phyloP scores from a whole-genome alignment of 1,140 invertebrate species.

The Chelonus insularis region DNA sequence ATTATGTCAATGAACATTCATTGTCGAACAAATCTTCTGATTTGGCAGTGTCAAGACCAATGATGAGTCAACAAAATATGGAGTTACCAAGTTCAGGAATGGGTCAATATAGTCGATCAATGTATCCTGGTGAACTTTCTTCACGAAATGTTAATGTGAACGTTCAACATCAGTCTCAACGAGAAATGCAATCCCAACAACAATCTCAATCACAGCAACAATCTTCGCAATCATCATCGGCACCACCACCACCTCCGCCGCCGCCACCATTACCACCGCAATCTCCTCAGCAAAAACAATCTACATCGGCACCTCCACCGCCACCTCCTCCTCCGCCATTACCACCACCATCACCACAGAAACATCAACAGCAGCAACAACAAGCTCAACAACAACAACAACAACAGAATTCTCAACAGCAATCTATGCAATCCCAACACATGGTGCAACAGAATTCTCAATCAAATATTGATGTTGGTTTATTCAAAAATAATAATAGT shows the following conservation, averaged over 20 bases:
- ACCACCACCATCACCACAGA: neutral
- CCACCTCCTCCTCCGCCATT: neutral
- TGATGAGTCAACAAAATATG: constrained; percentile 47
- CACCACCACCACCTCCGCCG: neutral
- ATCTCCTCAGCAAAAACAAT: neutral
- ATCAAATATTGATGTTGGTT: constrained; percentile 29
- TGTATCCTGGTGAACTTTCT: constrained; percentile 46
- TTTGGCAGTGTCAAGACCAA: constrained; percentile 49
- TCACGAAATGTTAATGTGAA: constrained; percentile 34
- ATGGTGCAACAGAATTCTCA: constrained; percentile 27
- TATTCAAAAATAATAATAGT: constrained; percentile 38
- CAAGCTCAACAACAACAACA: constrained; percentile 32
- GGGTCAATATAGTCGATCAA: constrained; percentile 44
- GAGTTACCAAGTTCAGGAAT: constrained; percentile 36
- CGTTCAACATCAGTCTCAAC: constrained; percentile 27
- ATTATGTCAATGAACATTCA: constrained; percentile 38
- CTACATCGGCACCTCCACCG: neutral
- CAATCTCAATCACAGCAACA: neutral
- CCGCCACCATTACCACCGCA: neutral
- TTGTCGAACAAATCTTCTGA: constrained; percentile 49
- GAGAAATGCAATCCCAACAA: constrained; percentile 34
- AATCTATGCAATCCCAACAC: constrained; percentile 26
- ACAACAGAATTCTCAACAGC: constrained; percentile 5
- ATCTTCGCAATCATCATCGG: neutral
- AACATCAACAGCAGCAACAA: constrained; percentile 18